These are phyloP conservation scores for Sericinus montela DNA, from an alignment of 2,888 invertebrate genomes.

Conservation along the genomic window DNA sequence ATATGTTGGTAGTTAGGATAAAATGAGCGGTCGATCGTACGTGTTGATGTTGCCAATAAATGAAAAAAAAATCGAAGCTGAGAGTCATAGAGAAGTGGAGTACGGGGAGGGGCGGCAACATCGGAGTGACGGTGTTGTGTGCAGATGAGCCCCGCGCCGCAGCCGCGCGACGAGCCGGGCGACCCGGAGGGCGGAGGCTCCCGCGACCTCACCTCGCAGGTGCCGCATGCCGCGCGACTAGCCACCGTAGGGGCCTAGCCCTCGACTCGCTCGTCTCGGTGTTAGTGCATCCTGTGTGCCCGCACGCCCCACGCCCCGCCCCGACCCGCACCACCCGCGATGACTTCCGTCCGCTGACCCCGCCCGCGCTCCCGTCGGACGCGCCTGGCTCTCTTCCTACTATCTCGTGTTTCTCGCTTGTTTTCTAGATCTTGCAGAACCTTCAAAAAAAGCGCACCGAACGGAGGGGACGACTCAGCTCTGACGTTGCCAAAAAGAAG, in stretches of 20 bases:
- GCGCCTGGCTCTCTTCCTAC: constrained; percentile 83
- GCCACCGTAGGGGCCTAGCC: constrained; percentile 68
- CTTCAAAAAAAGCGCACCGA: constrained; percentile 99
- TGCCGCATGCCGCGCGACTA: constrained; percentile 52
- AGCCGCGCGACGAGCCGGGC: constrained; percentile 67
- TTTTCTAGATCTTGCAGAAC: constrained; percentile 99
- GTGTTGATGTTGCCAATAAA: constrained; percentile 2
- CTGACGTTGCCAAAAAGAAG: constrained; percentile 95
- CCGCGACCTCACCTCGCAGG: constrained; percentile 74
- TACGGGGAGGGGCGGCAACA: constrained; percentile 63
- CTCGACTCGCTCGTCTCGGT: constrained; percentile 57
- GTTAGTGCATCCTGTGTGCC: constrained; percentile 68
- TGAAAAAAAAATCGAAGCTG: constrained; percentile 44
- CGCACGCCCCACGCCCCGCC: constrained; percentile 38
- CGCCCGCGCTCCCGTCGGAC: constrained; percentile 57
- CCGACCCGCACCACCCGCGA: constrained; percentile 37
- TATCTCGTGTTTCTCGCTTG: constrained; percentile 93
- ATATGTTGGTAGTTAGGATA: background rate
- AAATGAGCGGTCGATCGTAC: background rate
- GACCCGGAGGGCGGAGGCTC: constrained; percentile 62
- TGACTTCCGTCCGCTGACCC: constrained; percentile 47
- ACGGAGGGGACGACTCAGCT: constrained; percentile 97
- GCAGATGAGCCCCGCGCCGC: constrained; percentile 76
- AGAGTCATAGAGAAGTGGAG: constrained; percentile 77
- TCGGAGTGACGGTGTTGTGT: constrained; percentile 74